Base-by-base conservation (phyloP, 2,113 vertebrate species). In the Shinisaurus crocodilurus region DNA sequence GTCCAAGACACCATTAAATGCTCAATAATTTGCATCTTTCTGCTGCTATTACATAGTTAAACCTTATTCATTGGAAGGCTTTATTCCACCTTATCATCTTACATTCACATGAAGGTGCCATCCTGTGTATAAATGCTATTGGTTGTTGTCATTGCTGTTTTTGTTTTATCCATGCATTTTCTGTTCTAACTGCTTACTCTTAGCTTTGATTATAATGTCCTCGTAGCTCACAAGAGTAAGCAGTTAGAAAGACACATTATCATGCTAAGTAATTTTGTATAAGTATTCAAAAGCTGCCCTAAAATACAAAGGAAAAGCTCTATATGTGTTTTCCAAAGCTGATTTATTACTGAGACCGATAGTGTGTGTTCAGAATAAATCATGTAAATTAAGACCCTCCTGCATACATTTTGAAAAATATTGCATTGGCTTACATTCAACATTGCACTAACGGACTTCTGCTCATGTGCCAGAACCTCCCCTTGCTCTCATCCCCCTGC, bases 71-170 rank as follows among this genome's bases (percentile, higher is more conserved):
- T 45, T 88, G 63, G 89, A 16, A 50, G 82, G 1, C 0, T 60
- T 87, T 60, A 92, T 50, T 88, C 60, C 45, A 88, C 79, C 45
- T 48, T 29, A 57, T 57, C 20, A 67, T 25, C 60, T 89, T 84
- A 67, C n/a, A 77, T 60, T 48, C 50, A 54, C 16, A 79, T 0
- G 29, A 37, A 86, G 2, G 70, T 8, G 83, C 0, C 29, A 86
- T 0, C 0, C 27, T 54, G 23, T 25, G 87, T 67, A 87, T 57
- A 1, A 40, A 88, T 27, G 45, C 69, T 37, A 72, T 1, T 50
- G 37, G 60, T 63, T 88, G 50, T 75, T 54, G 48, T 50, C 15
- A 6, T 34, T 70, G 69, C 5, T 80, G 29, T 34, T 54, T 16
- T 32, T 82, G 15, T n/a, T 65, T 91, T 23, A 16, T 79, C 18